Evolutionary conservation across 2,797 vertebrate genomes (phyloP).

Genomic region (Limnodromus scolopaceus): DNA sequence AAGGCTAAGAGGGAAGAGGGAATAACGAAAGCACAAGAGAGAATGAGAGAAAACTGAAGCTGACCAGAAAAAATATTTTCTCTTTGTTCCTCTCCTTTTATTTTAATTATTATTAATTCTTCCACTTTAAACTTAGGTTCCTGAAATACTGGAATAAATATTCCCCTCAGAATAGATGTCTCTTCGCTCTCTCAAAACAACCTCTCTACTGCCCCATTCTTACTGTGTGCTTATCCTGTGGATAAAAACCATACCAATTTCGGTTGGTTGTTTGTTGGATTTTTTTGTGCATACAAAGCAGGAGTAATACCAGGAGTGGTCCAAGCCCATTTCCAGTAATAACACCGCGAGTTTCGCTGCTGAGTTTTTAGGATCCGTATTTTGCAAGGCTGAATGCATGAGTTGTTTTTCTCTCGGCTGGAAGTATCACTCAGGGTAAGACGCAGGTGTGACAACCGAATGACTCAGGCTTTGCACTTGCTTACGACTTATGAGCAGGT

Average conservation of each 20-base stretch:
- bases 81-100: not conserved
- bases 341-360: fast-evolving
- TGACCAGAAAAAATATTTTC: not conserved
- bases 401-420: not conserved
- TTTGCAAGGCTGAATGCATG: not conserved
- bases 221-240: not conserved
- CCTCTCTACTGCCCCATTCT: not conserved
- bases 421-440: not conserved
- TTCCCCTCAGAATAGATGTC: not conserved
- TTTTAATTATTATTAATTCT: not conserved
- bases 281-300: not conserved
- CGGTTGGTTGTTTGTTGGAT: fast-evolving
- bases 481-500: not conserved
- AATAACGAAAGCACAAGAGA: not conserved
- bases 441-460: not conserved
- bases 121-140: not conserved
- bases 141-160: not conserved
- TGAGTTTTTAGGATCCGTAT: not conserved
- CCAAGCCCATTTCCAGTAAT: not conserved
- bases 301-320: not conserved
- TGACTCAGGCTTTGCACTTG: not conserved
- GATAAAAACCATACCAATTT: not conserved
- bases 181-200: not conserved
- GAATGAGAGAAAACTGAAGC: not conserved
- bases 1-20: not conserved